These are phyloP conservation scores for Dynastes maya DNA, from an alignment of 2,888 invertebrate species.

Conservation along the genomic window DNA sequence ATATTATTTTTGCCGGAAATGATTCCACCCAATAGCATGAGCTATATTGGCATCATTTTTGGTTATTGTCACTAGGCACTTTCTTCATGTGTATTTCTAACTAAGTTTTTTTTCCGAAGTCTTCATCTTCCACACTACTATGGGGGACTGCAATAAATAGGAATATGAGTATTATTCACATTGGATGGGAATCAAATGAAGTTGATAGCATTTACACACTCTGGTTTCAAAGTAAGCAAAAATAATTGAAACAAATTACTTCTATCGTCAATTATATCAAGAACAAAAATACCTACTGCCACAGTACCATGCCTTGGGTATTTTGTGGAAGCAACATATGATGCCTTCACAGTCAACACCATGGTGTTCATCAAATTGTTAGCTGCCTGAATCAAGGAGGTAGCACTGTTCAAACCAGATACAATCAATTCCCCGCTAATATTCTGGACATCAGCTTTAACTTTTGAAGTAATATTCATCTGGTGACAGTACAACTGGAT, in stretches of 20 bases:
- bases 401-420: slow-evolving; percentile 98
- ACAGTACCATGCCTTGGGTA: slow-evolving; percentile 92
- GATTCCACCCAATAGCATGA: too few species aligned
- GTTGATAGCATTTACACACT: slow-evolving; percentile 54
- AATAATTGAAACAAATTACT: slow-evolving; percentile 46
- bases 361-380: slow-evolving; percentile 99
- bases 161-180: background rate
- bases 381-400: slow-evolving; percentile 98
- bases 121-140: slow-evolving; percentile 99
- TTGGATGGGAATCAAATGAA: background rate
- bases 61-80: too few species aligned
- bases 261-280: background rate
- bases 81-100: too few species aligned
- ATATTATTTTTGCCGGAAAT: too few species aligned
- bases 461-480: slow-evolving; percentile 99
- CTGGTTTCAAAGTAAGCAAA: slow-evolving; percentile 32
- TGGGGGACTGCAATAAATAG: slow-evolving; percentile 82
- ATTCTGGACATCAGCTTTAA: slow-evolving; percentile 99
- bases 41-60: too few species aligned
- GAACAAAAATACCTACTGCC: slow-evolving; percentile 76
- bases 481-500: slow-evolving; percentile 99
- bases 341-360: slow-evolving; percentile 97
- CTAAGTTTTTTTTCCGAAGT: slow-evolving; percentile 96
- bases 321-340: slow-evolving; percentile 99
- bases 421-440: slow-evolving; percentile 99